A percentile compares a stretch with the other conserved stretches of the same genome.
These are phyloP conservation scores for Hycleus phaleratus DNA, from an alignment of 1,140 invertebrate species.

Conservation along the genomic window DNA sequence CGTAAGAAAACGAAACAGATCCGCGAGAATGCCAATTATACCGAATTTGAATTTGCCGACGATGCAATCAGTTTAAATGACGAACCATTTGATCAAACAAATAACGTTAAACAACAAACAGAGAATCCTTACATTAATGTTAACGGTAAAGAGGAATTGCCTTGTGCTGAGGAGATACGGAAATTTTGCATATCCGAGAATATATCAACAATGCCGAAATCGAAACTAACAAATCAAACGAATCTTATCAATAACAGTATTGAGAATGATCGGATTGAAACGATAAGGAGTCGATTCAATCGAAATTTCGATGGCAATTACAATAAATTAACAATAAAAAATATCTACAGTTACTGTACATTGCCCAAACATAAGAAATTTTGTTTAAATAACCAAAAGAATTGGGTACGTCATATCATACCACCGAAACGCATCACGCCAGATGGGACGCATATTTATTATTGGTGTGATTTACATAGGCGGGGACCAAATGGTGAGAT, in stretches of 20 bases:
- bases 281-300: constrained; percentile 32
- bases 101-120: constrained; percentile 6
- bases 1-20: constrained; percentile 24
- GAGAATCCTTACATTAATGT: constrained; percentile 48
- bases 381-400: constrained; percentile 10
- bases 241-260: background rate
- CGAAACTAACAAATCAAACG: background rate
- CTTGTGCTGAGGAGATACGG: constrained; percentile 41
- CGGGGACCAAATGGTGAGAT: constrained; percentile 44
- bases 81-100: background rate
- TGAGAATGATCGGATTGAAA: background rate
- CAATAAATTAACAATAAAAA: constrained; percentile 34
- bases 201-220: constrained; percentile 15
- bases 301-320: constrained; percentile 41
- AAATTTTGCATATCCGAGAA: constrained; percentile 28
- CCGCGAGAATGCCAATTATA: constrained; percentile 25
- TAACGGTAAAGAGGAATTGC: constrained; percentile 61
- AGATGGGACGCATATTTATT: constrained; percentile 73
- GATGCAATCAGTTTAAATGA: constrained; percentile 48
- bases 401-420: constrained; percentile 15
- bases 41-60: constrained; percentile 51
- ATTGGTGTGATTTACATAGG: constrained; percentile 69
- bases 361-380: constrained; percentile 36
- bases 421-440: constrained; percentile 68
- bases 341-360: constrained; percentile 41